Evolutionary conservation across 2,797 vertebrate genomes (phyloP).

Genomic region (Poeciliopsis infans): DNA sequence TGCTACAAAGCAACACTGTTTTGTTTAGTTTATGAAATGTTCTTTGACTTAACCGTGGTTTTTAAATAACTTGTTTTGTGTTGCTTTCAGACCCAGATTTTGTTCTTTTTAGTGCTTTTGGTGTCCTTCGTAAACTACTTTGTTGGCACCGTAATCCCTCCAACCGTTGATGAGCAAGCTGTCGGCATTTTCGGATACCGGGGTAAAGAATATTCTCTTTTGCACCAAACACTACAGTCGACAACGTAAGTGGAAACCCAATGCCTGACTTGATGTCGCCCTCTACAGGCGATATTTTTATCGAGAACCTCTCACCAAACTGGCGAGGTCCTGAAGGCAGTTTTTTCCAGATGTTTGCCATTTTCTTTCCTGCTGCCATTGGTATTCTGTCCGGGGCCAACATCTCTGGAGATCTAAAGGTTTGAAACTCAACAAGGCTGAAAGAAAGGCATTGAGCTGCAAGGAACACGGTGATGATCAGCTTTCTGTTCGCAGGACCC

Average conservation of each 20-base stretch:
- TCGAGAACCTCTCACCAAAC: constrained; percentile 73
- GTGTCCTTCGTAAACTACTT: constrained; percentile 80
- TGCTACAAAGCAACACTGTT: neutral
- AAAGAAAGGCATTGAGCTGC: neutral
- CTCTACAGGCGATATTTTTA: constrained; percentile 75
- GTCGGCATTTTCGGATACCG: constrained; percentile 79
- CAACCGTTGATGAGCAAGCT: constrained; percentile 61
- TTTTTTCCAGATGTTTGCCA: constrained; percentile 84
- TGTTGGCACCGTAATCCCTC: constrained; percentile 75
- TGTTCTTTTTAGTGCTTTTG: constrained; percentile 80
- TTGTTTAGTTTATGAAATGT: neutral
- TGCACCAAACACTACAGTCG: rapidly evolving
- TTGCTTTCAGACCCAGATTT: constrained; percentile 71
- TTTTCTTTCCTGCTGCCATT: constrained; percentile 84
- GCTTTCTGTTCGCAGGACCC: constrained; percentile 66
- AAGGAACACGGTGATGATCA: neutral
- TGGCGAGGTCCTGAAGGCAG: constrained; percentile 53
- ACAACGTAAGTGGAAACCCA: neutral
- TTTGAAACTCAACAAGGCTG: constrained; percentile 24
- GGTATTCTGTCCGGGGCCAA: constrained; percentile 81
- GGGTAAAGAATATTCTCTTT: constrained; percentile 44
- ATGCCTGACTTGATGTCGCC: neutral
- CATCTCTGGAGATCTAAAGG: constrained; percentile 83
- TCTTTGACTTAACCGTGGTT: neutral
- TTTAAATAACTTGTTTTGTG: neutral